These are phyloP conservation scores for Malurus melanocephalus DNA, from an alignment of 2,113 vertebrate genomes.

Conservation along the genomic window DNA sequence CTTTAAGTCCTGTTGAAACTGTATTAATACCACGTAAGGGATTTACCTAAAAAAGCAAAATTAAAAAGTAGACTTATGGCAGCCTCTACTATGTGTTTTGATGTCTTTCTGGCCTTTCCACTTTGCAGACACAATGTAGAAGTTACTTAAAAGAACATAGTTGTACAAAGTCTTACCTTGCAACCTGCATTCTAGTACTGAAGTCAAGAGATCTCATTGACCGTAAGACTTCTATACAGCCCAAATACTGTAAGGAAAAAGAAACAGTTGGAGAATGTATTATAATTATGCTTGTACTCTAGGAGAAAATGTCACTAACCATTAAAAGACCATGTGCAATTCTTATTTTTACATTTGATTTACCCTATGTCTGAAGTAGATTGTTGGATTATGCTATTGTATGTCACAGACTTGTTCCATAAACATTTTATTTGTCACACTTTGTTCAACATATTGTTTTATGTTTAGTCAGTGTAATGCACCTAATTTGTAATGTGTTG, in stretches of 20 bases:
- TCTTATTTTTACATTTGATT: not conserved
- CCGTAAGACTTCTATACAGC: conserved; percentile 81
- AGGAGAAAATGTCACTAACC: not conserved
- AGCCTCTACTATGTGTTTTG: not conserved
- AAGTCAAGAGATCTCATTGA: conserved; percentile 84
- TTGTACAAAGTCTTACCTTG: conserved; percentile 72
- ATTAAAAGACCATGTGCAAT: not conserved
- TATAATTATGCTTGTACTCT: not conserved
- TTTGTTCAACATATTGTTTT: not conserved
- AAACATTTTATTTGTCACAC: not conserved
- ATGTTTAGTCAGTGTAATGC: not conserved
- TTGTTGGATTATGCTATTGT: not conserved
- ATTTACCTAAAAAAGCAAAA: not conserved
- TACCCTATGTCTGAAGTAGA: not conserved
- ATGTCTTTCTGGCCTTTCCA: not conserved
- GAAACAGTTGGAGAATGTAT: conserved; percentile 20
- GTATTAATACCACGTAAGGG: not conserved
- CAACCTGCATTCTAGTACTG: conserved; percentile 79
- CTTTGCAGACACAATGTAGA: not conserved
- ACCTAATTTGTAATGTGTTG: not conserved
- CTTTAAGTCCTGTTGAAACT: not conserved
- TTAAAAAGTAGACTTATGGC: not conserved
- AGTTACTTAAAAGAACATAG: not conserved
- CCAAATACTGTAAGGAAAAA: conserved; percentile 76
- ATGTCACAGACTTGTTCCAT: not conserved